These are phyloP conservation scores for Prietella phreatophila DNA, from an alignment of 2,113 vertebrate species.

Conservation along the genomic window DNA sequence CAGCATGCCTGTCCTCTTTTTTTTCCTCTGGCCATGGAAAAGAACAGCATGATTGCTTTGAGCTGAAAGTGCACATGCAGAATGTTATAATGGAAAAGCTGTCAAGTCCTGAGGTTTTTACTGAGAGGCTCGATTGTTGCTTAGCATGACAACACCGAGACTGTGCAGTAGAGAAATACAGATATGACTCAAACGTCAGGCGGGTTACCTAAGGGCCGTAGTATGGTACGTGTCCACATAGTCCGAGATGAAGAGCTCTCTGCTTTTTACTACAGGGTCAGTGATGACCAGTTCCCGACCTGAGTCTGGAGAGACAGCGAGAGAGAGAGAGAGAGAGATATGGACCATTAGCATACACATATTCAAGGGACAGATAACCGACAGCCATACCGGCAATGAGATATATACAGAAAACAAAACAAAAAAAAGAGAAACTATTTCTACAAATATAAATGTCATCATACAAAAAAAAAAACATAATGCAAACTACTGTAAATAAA, in stretches of 20 bases:
- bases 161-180: background rate
- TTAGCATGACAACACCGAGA: background rate
- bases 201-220: slow-evolving; percentile 88
- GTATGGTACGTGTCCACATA: slow-evolving; percentile 98
- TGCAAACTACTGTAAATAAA: background rate
- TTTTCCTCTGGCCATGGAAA: slow-evolving; percentile 15
- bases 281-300: slow-evolving; percentile 96
- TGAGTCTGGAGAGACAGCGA: slow-evolving; percentile 77
- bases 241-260: slow-evolving; percentile 98
- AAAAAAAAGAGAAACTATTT: background rate
- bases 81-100: slow-evolving; percentile 24
- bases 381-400: background rate
- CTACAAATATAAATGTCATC: background rate
- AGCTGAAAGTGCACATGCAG: slow-evolving; percentile 18
- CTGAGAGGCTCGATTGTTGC: background rate
- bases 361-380: background rate
- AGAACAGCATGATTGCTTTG: slow-evolving; percentile 41
- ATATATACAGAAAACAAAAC: background rate
- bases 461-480: background rate
- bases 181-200: slow-evolving; percentile 18
- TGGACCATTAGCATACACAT: background rate
- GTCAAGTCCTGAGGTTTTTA: slow-evolving; percentile 1
- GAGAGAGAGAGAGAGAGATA: background rate
- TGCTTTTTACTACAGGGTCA: slow-evolving; percentile 95
- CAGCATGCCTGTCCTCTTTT: slow-evolving; percentile 53